A percentile compares a stretch with the other conserved stretches of the same genome.
Conservation (phyloP, 1,140 invertebrate species). For the Micrasema longulum region DNA sequence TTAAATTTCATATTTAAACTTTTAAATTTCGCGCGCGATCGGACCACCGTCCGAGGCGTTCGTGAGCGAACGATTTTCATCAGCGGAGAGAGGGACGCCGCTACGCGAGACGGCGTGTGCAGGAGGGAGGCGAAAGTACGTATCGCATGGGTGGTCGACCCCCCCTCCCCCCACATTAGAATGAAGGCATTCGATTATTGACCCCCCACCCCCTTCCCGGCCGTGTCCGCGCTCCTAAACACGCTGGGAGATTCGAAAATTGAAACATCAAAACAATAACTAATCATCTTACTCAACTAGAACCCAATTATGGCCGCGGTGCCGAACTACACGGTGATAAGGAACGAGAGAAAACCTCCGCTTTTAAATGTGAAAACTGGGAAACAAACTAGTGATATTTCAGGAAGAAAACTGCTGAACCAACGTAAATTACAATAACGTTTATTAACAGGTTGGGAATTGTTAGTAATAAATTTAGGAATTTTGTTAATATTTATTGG, state of each 20-base stretch:
- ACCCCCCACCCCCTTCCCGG: neutral
- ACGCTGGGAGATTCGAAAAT: conserved; percentile 45
- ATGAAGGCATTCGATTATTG: conserved; percentile 33
- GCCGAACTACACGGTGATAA: conserved; percentile 26
- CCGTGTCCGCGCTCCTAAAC: neutral
- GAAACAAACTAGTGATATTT: too few species aligned
- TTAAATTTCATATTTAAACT: conserved; percentile 20
- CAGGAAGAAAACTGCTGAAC: too few species aligned
- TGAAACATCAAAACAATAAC: conserved; percentile 56
- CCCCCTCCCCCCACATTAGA: conserved; percentile 26
- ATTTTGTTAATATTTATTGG: too few species aligned
- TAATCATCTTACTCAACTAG: conserved; percentile 55
- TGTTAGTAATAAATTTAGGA: too few species aligned
- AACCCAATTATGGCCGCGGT: conserved; percentile 50
- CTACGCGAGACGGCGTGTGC: neutral
- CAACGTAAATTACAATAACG: too few species aligned
- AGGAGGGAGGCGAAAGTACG: neutral
- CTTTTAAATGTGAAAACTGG: too few species aligned
- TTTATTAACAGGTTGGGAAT: too few species aligned
- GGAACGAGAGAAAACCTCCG: too few species aligned
- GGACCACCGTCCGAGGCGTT: conserved; percentile 40
- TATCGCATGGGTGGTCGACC: conserved; percentile 46
- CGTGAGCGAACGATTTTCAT: conserved; percentile 30
- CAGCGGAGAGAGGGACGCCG: neutral
- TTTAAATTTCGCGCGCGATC: conserved; percentile 36